Evolutionary conservation across 2,113 vertebrate genomes (phyloP), one percentile per base, ranked within the genome.

Genomic region (Oreamnos americanus): DNA sequence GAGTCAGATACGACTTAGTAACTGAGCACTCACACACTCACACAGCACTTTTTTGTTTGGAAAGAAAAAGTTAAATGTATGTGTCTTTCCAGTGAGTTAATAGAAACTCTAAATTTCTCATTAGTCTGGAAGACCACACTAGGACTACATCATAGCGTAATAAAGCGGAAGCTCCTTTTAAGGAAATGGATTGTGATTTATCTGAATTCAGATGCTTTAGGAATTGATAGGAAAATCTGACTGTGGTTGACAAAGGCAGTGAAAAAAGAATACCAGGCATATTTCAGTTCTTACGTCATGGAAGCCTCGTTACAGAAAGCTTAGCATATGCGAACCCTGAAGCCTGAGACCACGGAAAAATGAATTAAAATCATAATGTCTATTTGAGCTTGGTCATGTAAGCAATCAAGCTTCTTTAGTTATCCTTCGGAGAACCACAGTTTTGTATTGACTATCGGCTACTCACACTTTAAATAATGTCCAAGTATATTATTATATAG

Each of bases 121-220:
- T 45, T 26, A 36, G 16, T 60, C 82, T 86, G 33, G 43, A 53
- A 60, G 51, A 82, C 17, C 39, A 39, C n/a, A 21, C 33, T 19
- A 47, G 25, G 14, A 51, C 55, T 13, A 4, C 43, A 36, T 51
- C 43, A 51, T 11, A 33, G 36, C 76, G 97, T 97, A 97, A 96
- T 98, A 97, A 98, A 3, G 93, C 97, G 96, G 97, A 98, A 98
- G 98, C 96, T 98, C 98, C 94, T 94, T 97, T 98, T 98, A 95
- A 97, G 97, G 97, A 98, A 98, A 96, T 90, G 51, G 58, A 71
- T 25, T 58, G 12, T 60, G 30, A 26, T 62, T 60, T 76, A 36
- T 64, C 19, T 76, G 84, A 62, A 47, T 82, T 82, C 10, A 9
- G 25, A 83, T 91, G 30, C 25, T 95, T 92, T 92, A 33, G 53